phyloP scores from a whole-genome alignment of 2,113 vertebrate species.

The Sceloporus undulatus region DNA sequence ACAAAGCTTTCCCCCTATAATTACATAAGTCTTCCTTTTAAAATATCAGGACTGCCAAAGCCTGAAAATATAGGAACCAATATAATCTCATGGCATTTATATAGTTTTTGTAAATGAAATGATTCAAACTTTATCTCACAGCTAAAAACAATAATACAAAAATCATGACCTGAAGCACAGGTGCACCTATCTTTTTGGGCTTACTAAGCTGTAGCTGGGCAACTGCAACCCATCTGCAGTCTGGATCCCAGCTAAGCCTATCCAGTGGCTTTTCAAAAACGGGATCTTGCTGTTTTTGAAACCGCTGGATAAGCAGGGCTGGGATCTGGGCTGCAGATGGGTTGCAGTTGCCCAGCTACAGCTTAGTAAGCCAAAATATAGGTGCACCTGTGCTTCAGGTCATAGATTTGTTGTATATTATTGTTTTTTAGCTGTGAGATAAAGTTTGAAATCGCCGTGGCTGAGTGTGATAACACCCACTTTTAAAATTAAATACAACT shows the following conservation, averaged over 20 bases:
- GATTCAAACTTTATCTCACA: not conserved
- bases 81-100: not conserved
- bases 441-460: not conserved
- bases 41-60: not conserved
- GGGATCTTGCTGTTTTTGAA: too few species aligned
- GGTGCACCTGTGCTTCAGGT: not conserved
- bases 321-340: too few species aligned
- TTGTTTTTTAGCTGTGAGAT: not conserved
- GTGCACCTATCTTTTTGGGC: not conserved
- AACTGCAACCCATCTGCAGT: too few species aligned
- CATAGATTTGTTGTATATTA: not conserved
- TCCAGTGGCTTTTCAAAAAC: too few species aligned
- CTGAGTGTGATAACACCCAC: too few species aligned
- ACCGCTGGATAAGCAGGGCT: too few species aligned
- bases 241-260: too few species aligned
- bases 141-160: not conserved
- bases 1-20: not conserved
- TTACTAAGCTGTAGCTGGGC: too few species aligned
- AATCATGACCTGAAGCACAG: not conserved
- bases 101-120: not conserved
- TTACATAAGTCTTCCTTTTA: not conserved
- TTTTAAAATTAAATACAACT: too few species aligned
- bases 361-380: not conserved
- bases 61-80: not conserved
- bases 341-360: too few species aligned